These are phyloP conservation scores for Paradisaea rubra DNA, from an alignment of 2,113 vertebrate genomes.

Conservation along the genomic window DNA sequence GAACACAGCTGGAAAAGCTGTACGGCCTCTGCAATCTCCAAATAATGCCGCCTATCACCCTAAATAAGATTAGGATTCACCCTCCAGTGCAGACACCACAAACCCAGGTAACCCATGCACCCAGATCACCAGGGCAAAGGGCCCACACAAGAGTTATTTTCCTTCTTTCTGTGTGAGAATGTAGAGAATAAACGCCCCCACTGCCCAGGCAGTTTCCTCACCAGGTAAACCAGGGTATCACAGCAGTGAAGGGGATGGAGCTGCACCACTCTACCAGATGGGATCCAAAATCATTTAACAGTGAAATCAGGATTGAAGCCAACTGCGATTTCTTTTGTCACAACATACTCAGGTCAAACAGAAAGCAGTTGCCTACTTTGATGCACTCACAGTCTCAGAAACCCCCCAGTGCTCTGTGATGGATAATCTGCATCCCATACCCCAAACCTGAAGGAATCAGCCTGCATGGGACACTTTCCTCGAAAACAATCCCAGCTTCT, in stretches of 20 bases:
- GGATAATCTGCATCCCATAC: background rate
- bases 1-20: background rate
- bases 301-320: background rate
- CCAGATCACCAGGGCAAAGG: background rate
- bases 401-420: rapidly evolving
- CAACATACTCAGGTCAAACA: background rate
- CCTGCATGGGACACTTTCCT: background rate
- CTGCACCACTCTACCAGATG: background rate
- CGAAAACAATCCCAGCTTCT: background rate
- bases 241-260: background rate
- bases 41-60: background rate
- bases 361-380: background rate
- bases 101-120: background rate
- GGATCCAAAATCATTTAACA: background rate
- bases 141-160: background rate
- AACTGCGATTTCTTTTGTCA: background rate
- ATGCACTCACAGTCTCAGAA: background rate
- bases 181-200: background rate
- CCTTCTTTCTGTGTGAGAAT: background rate
- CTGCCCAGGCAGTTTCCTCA: background rate
- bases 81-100: background rate
- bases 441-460: background rate
- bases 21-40: background rate
- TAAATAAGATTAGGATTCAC: background rate
- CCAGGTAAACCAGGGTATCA: background rate